A percentile compares a stretch with the other conserved stretches of the same genome.
phyloP scores from a whole-genome alignment of 1,140 invertebrate species.

The Tetraneura akinire region DNA sequence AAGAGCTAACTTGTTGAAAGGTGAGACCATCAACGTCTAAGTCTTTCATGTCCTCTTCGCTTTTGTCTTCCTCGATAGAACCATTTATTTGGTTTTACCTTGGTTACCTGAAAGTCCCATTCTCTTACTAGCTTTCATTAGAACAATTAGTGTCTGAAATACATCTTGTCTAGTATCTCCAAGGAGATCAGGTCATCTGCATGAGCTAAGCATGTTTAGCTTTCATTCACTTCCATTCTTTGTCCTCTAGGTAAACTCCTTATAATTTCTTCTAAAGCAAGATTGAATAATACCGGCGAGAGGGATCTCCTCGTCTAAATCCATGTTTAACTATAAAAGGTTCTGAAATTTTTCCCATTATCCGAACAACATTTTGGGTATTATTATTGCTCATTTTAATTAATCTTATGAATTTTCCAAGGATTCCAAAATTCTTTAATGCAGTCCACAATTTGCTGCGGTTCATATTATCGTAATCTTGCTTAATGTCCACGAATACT shows the following conservation, averaged over 20 bases:
- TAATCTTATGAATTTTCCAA: neutral
- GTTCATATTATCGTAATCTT: slow-evolving; percentile 14
- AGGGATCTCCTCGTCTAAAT: neutral
- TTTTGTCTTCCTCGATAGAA: neutral
- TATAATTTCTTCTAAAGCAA: slow-evolving; percentile 9
- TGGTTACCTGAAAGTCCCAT: neutral
- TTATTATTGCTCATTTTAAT: neutral
- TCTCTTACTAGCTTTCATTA: neutral
- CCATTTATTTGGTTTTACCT: neutral
- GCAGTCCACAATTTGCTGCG: neutral
- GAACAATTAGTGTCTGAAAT: neutral
- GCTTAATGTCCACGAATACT: slow-evolving; percentile 43
- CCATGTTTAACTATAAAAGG: neutral
- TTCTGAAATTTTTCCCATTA: neutral
- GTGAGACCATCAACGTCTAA: neutral
- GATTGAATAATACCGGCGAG: neutral
- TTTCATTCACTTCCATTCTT: slow-evolving; percentile 5
- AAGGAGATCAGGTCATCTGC: neutral
- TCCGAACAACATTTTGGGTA: neutral
- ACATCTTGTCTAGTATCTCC: neutral
- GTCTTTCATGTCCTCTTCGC: neutral
- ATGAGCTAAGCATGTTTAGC: neutral
- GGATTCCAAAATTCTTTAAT: neutral
- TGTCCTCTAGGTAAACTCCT: slow-evolving; percentile 1
- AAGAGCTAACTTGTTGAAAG: neutral